Conservation (phyloP, 2,113 vertebrate species). For the Stigmatopora argus region DNA sequence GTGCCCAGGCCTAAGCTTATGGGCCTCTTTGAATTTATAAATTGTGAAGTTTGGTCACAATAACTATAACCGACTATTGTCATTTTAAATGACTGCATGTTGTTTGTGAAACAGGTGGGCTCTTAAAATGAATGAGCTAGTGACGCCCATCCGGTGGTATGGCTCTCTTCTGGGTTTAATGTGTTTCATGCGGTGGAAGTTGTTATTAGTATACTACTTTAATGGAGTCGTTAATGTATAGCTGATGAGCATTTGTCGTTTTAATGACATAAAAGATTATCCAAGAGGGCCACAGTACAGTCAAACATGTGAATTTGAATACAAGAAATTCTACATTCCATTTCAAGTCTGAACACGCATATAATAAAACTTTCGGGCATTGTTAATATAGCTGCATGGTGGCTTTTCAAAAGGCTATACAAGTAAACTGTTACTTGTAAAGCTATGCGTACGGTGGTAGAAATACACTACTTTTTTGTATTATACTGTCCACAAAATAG, state of each 20-base stretch:
- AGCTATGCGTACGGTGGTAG: too few relatives aligned
- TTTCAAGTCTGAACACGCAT: too few relatives aligned
- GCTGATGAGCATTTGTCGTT: slow-evolving; percentile 9
- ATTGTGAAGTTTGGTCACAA: slow-evolving; percentile 37
- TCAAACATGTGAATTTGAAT: too few relatives aligned
- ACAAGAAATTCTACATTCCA: too few relatives aligned
- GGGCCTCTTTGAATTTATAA: slow-evolving; percentile 35
- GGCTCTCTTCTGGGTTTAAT: slow-evolving; percentile 12
- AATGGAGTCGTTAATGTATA: slow-evolving; percentile 8
- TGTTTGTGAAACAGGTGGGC: slow-evolving; percentile 13
- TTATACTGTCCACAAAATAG: too few relatives aligned
- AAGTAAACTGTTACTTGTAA: too few relatives aligned
- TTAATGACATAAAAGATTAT: slow-evolving; percentile 12
- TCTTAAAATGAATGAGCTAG: not conserved
- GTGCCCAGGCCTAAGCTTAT: slow-evolving; percentile 22
- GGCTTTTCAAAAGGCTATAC: too few relatives aligned
- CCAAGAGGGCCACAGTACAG: not conserved
- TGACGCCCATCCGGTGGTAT: slow-evolving; percentile 11
- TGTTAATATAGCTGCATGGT: too few relatives aligned
- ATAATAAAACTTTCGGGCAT: too few relatives aligned
- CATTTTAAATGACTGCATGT: slow-evolving; percentile 5
- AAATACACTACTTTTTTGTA: too few relatives aligned
- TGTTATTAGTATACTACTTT: not conserved
- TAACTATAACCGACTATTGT: slow-evolving; percentile 13
- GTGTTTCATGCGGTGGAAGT: slow-evolving; percentile 13